Evolutionary conservation across 2,113 vertebrate species (phyloP), one percentile per base, ranked within the genome.

Genomic region (Anthoscopus minutus): DNA sequence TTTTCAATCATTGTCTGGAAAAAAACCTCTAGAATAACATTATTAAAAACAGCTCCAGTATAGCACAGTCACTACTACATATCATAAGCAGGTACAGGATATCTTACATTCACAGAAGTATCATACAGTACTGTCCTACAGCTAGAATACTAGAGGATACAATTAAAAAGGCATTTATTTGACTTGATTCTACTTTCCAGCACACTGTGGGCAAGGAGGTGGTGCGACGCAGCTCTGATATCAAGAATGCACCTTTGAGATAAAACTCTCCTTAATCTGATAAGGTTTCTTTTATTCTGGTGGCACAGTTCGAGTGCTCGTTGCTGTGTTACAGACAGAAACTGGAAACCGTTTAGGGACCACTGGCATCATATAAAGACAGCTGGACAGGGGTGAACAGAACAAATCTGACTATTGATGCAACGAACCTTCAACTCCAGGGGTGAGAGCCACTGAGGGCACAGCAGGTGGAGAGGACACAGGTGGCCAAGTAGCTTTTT

Each of bases 101-200:
- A 97, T 97, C 94, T 97, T 97, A 98, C 98, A 98, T 97, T 98
- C 98, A 98, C 97, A 95, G 97, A 97, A 97, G 97, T 96, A 98
- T 97, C 96, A 95, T 96, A 98, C 97, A 98, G 97, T 97, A 98
- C 97, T 96, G 97, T 97, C 97, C 98, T 98, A 98, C 97, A 94
- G 94, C 98, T 98, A 98, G 66, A 97, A 97, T 97, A 97, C 97
- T 98, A 98, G 96, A 97, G 92, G 96, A 97, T 97, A 98, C 95
- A 97, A 97, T 98, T 97, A 96, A 97, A 97, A 98, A 98, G 98
- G 97, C 98, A 97, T 98, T 97, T 95, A 97, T 97, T 93, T 93
- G 96, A 98, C 97, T 98, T 97, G 97, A 97, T 97, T 98, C 97
- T 98, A 97, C 94, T 96, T 96, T 96, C 97, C 97, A 96, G 97